phyloP scores from a whole-genome alignment of 2,113 vertebrate species.

The Alectura lathami region DNA sequence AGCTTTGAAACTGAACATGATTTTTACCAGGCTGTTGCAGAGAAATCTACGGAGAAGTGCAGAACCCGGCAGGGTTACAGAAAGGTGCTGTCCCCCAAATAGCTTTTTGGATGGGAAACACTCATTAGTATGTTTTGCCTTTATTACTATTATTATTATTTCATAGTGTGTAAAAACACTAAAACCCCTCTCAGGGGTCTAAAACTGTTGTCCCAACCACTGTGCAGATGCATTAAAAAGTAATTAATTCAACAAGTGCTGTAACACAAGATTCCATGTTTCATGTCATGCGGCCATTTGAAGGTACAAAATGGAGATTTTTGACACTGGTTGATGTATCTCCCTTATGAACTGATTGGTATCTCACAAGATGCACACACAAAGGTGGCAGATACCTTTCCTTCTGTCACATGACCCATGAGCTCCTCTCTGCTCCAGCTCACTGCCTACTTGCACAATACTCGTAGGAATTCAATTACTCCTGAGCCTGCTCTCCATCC shows the following conservation, averaged over 20 bases:
- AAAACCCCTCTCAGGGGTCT: background rate
- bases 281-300: background rate
- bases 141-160: background rate
- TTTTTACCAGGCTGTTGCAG: background rate
- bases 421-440: background rate
- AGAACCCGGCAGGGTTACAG: background rate
- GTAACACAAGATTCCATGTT: background rate
- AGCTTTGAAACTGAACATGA: background rate
- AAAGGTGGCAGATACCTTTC: background rate
- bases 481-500: background rate
- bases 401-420: background rate
- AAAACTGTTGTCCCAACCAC: background rate
- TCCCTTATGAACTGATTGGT: background rate
- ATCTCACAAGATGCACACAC: background rate
- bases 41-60: background rate
- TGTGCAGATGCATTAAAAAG: background rate
- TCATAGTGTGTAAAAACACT: background rate
- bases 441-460: background rate
- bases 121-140: background rate
- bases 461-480: constrained; percentile 22
- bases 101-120: background rate
- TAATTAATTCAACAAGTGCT: background rate
- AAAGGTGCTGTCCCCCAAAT: background rate
- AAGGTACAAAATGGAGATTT: background rate
- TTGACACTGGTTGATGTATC: background rate